These are phyloP conservation scores for Oncorhynchus kisutch DNA, from an alignment of 2,113 vertebrate genomes.

Conservation along the genomic window DNA sequence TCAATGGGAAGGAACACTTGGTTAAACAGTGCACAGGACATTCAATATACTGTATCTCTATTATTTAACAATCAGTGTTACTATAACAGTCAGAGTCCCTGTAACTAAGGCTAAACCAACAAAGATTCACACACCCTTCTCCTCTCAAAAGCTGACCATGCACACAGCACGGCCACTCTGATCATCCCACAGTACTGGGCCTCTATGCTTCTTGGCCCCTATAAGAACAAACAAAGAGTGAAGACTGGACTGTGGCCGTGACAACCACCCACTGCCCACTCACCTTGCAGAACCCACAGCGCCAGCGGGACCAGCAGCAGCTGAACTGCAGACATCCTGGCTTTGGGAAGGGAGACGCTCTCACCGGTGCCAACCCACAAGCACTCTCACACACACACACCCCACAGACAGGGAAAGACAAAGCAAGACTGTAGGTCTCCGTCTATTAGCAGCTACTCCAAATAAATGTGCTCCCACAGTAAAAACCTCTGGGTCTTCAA, in stretches of 20 bases:
- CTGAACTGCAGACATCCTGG: constrained; percentile 55
- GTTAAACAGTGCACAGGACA: neutral
- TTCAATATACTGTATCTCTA: neutral
- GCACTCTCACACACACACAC: constrained; percentile 8
- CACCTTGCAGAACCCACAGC: constrained; percentile 63
- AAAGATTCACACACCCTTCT: neutral
- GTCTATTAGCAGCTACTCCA: neutral
- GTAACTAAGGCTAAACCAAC: neutral
- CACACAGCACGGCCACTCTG: neutral
- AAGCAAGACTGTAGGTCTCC: constrained; percentile 1
- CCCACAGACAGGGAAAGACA: neutral
- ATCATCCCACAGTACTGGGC: neutral
- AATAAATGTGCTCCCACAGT: constrained; percentile 1
- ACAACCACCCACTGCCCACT: constrained; percentile 41
- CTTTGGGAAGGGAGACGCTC: constrained; percentile 20
- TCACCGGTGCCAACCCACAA: constrained; percentile 9
- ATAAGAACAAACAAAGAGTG: constrained; percentile 9
- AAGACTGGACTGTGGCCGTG: constrained; percentile 1
- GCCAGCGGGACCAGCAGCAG: constrained; percentile 47
- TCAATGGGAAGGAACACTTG: neutral
- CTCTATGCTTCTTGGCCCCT: constrained; percentile 1
- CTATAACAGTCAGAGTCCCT: neutral
- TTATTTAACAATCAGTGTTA: neutral
- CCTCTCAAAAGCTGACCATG: neutral
- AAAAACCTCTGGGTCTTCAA: too few species aligned